Conservation (phyloP, 1,140 invertebrate genomes). For the Eriosoma lanigerum region DNA sequence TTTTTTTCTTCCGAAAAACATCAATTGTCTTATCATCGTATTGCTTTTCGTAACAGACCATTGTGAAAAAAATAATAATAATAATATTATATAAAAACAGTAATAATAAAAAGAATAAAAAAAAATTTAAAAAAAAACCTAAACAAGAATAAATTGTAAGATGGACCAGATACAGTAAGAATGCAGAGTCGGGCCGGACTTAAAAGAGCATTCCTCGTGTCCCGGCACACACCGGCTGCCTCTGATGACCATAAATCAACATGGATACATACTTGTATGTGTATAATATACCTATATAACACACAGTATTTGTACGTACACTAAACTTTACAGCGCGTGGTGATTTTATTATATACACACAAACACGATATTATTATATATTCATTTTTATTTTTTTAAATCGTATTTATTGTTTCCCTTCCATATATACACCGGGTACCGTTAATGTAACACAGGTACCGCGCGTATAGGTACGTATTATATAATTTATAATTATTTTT, state of each 20-base stretch:
- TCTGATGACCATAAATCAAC: conserved; percentile 51
- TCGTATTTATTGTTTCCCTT: background rate
- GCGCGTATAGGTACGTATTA: background rate
- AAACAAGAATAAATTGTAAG: conserved; percentile 49
- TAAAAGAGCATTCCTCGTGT: conserved; percentile 48
- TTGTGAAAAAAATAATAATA: conserved; percentile 21
- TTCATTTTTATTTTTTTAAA: background rate
- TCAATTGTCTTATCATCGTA: conserved; percentile 51
- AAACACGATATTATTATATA: no score
- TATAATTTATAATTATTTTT: background rate
- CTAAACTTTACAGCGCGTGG: conserved; percentile 20
- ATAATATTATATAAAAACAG: background rate
- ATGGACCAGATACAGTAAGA: conserved; percentile 45
- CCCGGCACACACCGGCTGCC: conserved; percentile 48
- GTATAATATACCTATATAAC: conserved; percentile 5
- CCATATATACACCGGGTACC: background rate
- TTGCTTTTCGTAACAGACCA: conserved; percentile 13
- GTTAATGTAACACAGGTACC: no score
- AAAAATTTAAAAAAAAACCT: no score
- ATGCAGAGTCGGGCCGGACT: conserved; percentile 43
- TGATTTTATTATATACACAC: conserved; percentile 1
- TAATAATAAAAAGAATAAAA: conserved; percentile 35
- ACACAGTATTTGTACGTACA: conserved; percentile 38
- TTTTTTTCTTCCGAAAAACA: conserved; percentile 50
- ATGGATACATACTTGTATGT: conserved; percentile 38